A percentile compares a stretch with the other conserved stretches of the same genome.
Evolutionary conservation across 2,888 invertebrate species (phyloP).

Genomic region (Rhorus exstirpatorius): DNA sequence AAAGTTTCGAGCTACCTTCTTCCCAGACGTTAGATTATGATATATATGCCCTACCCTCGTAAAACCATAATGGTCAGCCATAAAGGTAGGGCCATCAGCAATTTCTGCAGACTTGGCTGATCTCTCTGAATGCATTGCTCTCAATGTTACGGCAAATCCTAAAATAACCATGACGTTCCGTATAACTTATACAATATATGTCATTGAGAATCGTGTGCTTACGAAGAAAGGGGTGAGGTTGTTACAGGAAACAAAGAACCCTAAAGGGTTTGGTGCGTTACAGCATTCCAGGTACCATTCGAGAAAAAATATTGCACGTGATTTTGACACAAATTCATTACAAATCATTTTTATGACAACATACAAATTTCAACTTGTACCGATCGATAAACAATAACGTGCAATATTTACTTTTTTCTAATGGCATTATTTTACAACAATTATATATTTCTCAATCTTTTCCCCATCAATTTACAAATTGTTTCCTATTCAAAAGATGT

Average conservation of each 20-base stretch:
- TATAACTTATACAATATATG: background rate
- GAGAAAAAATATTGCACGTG: background rate
- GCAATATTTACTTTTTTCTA: background rate
- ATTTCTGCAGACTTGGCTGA: background rate
- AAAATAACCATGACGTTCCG: constrained; percentile 37
- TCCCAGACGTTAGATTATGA: constrained; percentile 41
- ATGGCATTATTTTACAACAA: background rate
- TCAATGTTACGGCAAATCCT: constrained; percentile 24
- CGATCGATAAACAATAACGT: background rate
- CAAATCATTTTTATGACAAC: background rate
- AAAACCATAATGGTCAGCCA: constrained; percentile 72
- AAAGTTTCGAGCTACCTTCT: constrained; percentile 17
- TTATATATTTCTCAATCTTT: too few species aligned
- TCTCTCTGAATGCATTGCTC: constrained; percentile 30
- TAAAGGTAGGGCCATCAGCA: constrained; percentile 61
- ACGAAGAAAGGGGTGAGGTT: background rate
- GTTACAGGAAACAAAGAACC: background rate
- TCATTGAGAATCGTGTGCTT: background rate
- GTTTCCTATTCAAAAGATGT: too few species aligned
- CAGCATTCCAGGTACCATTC: background rate
- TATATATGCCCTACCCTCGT: constrained; percentile 58
- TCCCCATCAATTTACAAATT: too few species aligned
- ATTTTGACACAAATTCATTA: too few species aligned
- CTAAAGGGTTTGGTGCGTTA: background rate
- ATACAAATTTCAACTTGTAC: background rate